A percentile compares a stretch with the other conserved stretches of the same genome.
Evolutionary conservation across 2,797 vertebrate genomes (phyloP).

Genomic region (Crenuchus spilurus): DNA sequence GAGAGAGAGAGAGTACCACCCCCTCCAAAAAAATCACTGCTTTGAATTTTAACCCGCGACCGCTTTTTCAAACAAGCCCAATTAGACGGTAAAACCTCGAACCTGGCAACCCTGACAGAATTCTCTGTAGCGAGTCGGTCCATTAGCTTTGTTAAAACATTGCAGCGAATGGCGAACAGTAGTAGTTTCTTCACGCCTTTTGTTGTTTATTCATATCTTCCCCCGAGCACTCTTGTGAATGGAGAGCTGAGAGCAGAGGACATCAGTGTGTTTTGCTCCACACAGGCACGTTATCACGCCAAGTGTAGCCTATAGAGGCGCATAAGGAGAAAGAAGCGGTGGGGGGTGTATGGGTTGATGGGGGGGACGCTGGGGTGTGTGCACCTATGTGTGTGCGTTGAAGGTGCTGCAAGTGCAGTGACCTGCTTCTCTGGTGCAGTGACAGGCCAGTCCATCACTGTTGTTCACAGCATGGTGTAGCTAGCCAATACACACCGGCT

Average conservation of each 20-base stretch:
- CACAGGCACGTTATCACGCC: constrained; percentile 12
- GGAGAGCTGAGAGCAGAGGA: constrained; percentile 9
- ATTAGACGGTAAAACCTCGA: too few relatives aligned
- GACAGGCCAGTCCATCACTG: constrained; percentile 28
- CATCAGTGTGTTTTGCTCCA: constrained; percentile 19
- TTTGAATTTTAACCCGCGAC: too few relatives aligned
- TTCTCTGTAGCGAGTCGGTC: constrained; percentile 9
- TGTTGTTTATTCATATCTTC: constrained; percentile 21
- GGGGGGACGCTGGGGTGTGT: neutral
- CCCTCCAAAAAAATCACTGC: too few relatives aligned
- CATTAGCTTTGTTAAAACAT: constrained; percentile 29
- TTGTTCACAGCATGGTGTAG: constrained; percentile 16
- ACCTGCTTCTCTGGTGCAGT: constrained; percentile 46
- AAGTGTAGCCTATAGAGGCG: constrained; percentile 6
- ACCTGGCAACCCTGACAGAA: too few relatives aligned
- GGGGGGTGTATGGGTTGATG: neutral
- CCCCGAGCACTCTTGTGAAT: constrained; percentile 26
- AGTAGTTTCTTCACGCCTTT: neutral
- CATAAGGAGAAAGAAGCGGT: neutral
- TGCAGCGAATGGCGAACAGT: constrained; percentile 20
- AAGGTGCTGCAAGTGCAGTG: constrained; percentile 33
- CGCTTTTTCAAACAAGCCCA: too few relatives aligned
- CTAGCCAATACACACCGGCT: neutral
- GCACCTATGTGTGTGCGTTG: neutral
- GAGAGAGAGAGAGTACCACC: too few relatives aligned